Evolutionary conservation across 2,888 invertebrate genomes (phyloP), one percentile per base, ranked within the genome.

Genomic region (Brachylomia viminalis): DNA sequence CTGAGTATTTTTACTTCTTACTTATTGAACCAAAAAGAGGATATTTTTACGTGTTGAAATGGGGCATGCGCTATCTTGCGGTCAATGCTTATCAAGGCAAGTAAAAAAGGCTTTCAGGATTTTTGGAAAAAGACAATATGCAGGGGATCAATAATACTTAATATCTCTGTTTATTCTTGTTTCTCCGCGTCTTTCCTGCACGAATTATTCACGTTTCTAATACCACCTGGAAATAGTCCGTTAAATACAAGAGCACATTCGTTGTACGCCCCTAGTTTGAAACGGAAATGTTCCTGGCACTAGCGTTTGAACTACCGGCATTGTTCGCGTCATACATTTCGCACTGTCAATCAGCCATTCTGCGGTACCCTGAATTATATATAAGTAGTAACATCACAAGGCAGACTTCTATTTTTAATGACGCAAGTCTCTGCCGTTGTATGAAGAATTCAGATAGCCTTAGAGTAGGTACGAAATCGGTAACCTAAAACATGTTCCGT

Each of bases 321-420:
- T 71, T 77, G 68, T 80, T 77, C 58, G 58, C 79, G 79, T 84
- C 82, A 86, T 84, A 80, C 86, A 78, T 78, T 84, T 81, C 75
- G 33, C 74, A 79, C 80, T 87, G 91, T 92, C 93, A 90, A 91
- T 92, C 90, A 88, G 82, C 77, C 82, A 87, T 91, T 88, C 89
- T 89, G 89, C 84, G 88, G 87, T 83, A 74, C 71, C 62, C 69
- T 89, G 87, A 90, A 91, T 91, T 84, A 89, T 90, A 78, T 84
- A 91, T 86, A 61, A 72, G 79, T 82, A 66, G 64, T 58, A 79
- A 69, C 85, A 79, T 84, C 87, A 84, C 75, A 86, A 87, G 79
- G 69, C 84, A 79, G 30, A 47, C 77, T 80, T 91, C 86, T 88
- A 91, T 90, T 91, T 91, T 90, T 90, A 90, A 91, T 90, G 87